Base-by-base conservation (phyloP, 2,888 invertebrate genomes). In the Torymus tubicola region DNA sequence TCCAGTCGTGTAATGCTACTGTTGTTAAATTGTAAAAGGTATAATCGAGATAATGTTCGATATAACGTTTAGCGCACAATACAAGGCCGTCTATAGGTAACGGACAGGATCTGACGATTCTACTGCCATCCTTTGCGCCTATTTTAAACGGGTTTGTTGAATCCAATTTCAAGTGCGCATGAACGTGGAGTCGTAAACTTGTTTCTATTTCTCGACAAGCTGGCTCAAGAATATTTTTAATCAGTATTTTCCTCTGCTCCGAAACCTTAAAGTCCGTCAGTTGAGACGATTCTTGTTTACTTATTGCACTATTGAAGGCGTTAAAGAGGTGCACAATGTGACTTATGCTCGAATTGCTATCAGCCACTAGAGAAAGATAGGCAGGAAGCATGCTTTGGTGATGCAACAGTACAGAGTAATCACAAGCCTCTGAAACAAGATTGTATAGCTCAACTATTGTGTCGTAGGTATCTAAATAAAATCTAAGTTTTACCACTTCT, bases 1-100 rank as follows among this genome's bases (percentile, higher is more conserved):
- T 96, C 98, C 99, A 99, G 91, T 99, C 98, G 85, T 99, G 98
- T 65, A 99, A 92, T 10, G 99, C 98, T 52, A 99, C 98, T 1
- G 99, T 98, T 0, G 99, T 99, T 86, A 99, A 92, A 92, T 99
- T 99, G 91, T 99, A 99, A 91, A 99, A 99, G 89, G 96, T 98
- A 84, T 94, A 95, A 87, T 98, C 97, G 84, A 99, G 93, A 91
- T 99, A 98, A 88, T 96, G 95, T 90, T 98, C 98, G 11, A 98
- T 94, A 87, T 91, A 92, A 78, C 87, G 89, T 83, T 88, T 78
- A 5, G 74, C 55, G 16, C 58, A 68, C 0, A 82, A 10, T 16
- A 78, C 2, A 3, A 13, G 84, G 13, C 82, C 84, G 13, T 85
- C 85, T 16, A 90, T 82, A 5, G 87, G 87, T 13, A 89, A 63